A percentile compares a stretch with the other conserved stretches of the same genome.
Conservation (phyloP, 2,797 vertebrate species). For the Cossypha caffra region DNA sequence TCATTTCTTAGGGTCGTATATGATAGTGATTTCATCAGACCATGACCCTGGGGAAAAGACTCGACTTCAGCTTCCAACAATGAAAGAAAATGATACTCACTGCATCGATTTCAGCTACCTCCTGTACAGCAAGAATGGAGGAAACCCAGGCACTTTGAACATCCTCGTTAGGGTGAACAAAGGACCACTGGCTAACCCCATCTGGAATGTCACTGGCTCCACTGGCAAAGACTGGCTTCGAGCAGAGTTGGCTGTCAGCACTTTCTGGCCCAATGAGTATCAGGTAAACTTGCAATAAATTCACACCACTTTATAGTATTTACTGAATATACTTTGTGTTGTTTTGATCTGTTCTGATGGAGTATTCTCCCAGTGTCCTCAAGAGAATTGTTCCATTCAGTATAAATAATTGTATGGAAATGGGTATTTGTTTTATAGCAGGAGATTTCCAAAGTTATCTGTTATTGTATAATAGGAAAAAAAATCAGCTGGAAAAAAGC, state of each 20-base stretch:
- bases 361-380: neutral
- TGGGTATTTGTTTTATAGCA: neutral
- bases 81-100: slow-evolving; percentile 99
- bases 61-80: slow-evolving; percentile 92
- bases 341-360: neutral
- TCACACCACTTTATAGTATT: rapidly evolving
- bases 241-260: slow-evolving; percentile 96
- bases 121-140: slow-evolving; percentile 86
- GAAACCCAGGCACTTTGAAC: slow-evolving; percentile 91
- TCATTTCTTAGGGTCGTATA: slow-evolving; percentile 87
- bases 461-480: neutral
- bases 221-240: slow-evolving; percentile 95
- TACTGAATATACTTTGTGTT: neutral
- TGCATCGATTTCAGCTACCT: slow-evolving; percentile 99
- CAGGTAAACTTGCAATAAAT: slow-evolving; percentile 82
- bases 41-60: slow-evolving; percentile 92
- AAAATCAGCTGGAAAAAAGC: neutral
- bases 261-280: slow-evolving; percentile 99
- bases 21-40: slow-evolving; percentile 94
- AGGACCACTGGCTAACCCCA: slow-evolving; percentile 93
- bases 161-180: slow-evolving; percentile 97
- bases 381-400: neutral
- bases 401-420: neutral
- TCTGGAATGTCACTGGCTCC: slow-evolving; percentile 94
- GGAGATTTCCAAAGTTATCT: neutral